Evolutionary conservation across 1,140 invertebrate species (phyloP), one percentile per base, ranked within the genome.

Genomic region (Oncopodura yosiiana): DNA sequence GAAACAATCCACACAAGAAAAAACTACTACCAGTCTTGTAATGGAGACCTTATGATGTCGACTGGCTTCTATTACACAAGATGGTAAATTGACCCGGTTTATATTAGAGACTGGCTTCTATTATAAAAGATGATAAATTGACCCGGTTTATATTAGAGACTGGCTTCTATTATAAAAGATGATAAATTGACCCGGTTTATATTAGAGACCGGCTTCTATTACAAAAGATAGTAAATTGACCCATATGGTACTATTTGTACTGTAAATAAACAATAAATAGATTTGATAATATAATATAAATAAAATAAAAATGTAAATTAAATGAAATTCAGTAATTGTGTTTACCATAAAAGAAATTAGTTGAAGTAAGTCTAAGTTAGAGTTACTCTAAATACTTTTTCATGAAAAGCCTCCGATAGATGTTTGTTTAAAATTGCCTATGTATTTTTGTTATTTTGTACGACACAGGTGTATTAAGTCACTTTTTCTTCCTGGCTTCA

Each of bases 401-500:
- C n/a, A n/a, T n/a, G n/a, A n/a, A n/a, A n/a, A n/a, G n/a, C n/a
- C n/a, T n/a, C n/a, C n/a, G n/a, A n/a, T n/a, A n/a, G n/a, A n/a
- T n/a, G n/a, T n/a, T 34, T 34, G 30, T n/a, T 34, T 3, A 18
- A 26, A 26, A 34, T 34, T 21, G 32, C 11, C 18, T 14, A 1
- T 49, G 18, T 19, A 6, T 44, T 23, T 11, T 24, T 5, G 16
- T 8, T 27, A 9, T 44, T 44, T 27, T 26, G 18, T 19, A 6
- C 8, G 11, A 19, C 41, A 18, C 16, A 51, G 49, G 36, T 1
- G 38, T 51, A 18, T 36, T 14, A 30, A 14, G 11, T 5, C 56
- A 58, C 23, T 58, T 52, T 32, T 58, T 58, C 37, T 52, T 46
- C 38, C 21, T 58, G 8, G 3, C 46, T 30, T 27, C 56, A 1